Conservation (phyloP, 92 coral and sea anemone species). For the Pocillopora meandrina region DNA sequence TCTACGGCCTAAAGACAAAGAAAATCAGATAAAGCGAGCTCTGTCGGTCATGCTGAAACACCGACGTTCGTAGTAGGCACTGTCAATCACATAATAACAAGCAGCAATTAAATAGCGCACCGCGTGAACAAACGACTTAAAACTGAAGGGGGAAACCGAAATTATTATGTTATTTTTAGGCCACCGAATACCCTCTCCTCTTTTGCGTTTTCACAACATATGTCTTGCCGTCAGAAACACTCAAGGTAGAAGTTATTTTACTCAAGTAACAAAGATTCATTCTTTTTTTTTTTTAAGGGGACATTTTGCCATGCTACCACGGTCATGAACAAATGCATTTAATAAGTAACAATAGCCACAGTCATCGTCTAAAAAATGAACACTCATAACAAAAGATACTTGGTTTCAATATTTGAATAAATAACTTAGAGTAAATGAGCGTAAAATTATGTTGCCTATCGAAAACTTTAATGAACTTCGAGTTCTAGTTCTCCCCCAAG, state of each 20-base stretch:
- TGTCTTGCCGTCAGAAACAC: too few relatives aligned
- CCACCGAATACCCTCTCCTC: too few relatives aligned
- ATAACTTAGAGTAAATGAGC: background rate
- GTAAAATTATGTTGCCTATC: background rate
- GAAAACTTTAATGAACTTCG: too few relatives aligned
- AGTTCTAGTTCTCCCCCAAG: background rate
- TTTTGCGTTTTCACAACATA: too few relatives aligned
- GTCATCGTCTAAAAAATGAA: background rate
- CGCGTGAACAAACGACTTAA: background rate
- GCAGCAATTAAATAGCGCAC: background rate
- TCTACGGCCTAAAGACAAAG: slow-evolving; percentile 81
- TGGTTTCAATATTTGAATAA: slow-evolving; percentile 18
- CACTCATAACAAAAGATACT: slow-evolving; percentile 10
- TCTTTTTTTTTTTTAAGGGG: background rate
- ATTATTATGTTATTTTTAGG: too few relatives aligned
- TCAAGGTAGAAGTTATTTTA: background rate
- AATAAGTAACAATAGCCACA: background rate
- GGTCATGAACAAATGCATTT: background rate
- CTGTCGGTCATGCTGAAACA: background rate
- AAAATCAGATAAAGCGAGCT: background rate
- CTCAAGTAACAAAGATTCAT: background rate
- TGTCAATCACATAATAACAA: background rate
- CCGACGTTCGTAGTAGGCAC: background rate
- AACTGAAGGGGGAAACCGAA: too few relatives aligned
- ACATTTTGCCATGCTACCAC: background rate